Percentiles rank a stretch among this genome's conserved stretches.
phyloP scores from a whole-genome alignment of 23 tunicate species.

The Diplosoma virens region DNA sequence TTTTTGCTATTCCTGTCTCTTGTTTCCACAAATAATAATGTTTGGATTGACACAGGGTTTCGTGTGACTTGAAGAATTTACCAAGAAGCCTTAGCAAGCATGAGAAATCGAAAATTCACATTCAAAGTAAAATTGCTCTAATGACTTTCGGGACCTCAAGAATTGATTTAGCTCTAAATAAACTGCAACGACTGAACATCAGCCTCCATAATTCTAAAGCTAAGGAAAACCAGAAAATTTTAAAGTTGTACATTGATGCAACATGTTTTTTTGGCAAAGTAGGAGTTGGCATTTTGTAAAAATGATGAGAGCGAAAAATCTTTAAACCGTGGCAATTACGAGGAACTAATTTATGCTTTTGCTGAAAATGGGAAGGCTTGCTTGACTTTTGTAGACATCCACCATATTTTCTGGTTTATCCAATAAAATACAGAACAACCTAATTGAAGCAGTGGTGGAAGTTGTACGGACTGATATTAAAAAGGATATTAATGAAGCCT shows the following conservation, averaged over 20 bases:
- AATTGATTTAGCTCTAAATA: too few species aligned
- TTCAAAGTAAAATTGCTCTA: too few species aligned
- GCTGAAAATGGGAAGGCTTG: neutral
- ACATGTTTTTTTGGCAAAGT: neutral
- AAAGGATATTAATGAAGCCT: constrained; percentile 14
- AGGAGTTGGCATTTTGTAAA: constrained; percentile 18
- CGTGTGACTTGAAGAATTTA: too few species aligned
- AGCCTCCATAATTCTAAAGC: constrained; percentile 11
- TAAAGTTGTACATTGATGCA: neutral
- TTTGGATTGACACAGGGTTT: too few species aligned
- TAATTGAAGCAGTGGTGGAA: constrained; percentile 3
- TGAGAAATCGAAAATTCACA: too few species aligned
- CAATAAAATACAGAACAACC: constrained; percentile 16
- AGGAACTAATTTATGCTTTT: constrained; percentile 13
- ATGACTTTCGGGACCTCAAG: too few species aligned
- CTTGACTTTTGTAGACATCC: neutral
- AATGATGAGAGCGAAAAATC: constrained; percentile 18
- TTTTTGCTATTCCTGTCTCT: too few species aligned
- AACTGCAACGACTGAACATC: constrained; percentile 5
- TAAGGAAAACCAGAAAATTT: constrained; percentile 11
- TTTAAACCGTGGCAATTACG: constrained; percentile 5
- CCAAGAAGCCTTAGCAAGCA: too few species aligned
- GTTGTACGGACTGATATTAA: constrained; percentile 3
- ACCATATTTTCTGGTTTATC: constrained; percentile 10
- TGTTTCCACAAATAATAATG: too few species aligned